Evolutionary conservation across 2,888 invertebrate genomes (phyloP).

Genomic region (Eulithis prunata): DNA sequence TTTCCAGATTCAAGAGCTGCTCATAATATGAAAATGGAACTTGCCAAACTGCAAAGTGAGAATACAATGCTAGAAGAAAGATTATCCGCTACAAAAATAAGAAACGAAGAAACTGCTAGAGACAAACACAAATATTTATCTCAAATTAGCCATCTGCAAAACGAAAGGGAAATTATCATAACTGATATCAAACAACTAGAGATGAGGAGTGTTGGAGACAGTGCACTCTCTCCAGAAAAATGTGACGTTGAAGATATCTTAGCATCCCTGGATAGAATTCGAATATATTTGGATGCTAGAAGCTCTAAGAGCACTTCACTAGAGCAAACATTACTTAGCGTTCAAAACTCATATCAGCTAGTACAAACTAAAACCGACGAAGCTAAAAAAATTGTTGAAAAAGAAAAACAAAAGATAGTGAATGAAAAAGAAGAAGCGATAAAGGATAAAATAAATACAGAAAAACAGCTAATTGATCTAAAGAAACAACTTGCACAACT

Average conservation of each 20-base stretch:
- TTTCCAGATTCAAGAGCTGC: slow-evolving; percentile 72
- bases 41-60: slow-evolving; percentile 62
- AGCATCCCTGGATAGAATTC: slow-evolving; percentile 62
- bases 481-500: slow-evolving; percentile 59
- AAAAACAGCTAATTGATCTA: slow-evolving; percentile 58
- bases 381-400: slow-evolving; percentile 70
- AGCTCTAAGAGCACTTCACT: slow-evolving; percentile 55
- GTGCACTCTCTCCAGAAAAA: slow-evolving; percentile 54
- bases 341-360: slow-evolving; percentile 70
- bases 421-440: slow-evolving; percentile 73
- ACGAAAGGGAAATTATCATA: slow-evolving; percentile 64
- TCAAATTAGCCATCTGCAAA: slow-evolving; percentile 57
- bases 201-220: slow-evolving; percentile 65
- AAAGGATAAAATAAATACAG: slow-evolving; percentile 58
- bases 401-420: slow-evolving; percentile 71
- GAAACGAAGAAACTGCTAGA: slow-evolving; percentile 53
- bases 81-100: slow-evolving; percentile 56
- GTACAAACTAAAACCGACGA: slow-evolving; percentile 73
- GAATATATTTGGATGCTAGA: slow-evolving; percentile 56
- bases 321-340: slow-evolving; percentile 65
- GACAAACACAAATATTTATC: slow-evolving; percentile 59
- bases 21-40: slow-evolving; percentile 75
- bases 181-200: slow-evolving; percentile 69
- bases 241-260: slow-evolving; percentile 61
- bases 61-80: slow-evolving; percentile 60